Percentiles rank a stretch among this genome's conserved stretches.
Conservation (phyloP, 2,888 invertebrate species). For the Sarcophaga carnaria region DNA sequence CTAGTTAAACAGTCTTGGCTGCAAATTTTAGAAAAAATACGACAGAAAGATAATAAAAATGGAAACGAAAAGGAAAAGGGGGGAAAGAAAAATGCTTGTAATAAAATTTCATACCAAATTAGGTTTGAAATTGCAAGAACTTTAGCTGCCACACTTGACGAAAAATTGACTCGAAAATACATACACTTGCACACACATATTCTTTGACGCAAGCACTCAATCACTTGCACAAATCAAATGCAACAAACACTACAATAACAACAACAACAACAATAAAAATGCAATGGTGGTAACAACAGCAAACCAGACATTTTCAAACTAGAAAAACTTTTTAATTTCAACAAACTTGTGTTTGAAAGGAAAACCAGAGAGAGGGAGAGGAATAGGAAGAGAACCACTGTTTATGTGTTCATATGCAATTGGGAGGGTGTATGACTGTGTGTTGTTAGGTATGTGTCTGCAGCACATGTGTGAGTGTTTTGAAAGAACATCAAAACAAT, state of each 20-base stretch:
- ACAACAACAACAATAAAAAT: constrained; percentile 13
- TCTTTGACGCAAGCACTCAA: neutral
- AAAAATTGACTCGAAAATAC: neutral
- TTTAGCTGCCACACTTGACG: neutral
- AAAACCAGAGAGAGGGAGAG: neutral
- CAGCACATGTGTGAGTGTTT: neutral
- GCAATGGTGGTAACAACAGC: neutral
- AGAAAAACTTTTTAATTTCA: neutral
- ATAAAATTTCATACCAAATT: constrained; percentile 1
- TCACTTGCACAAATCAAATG: constrained; percentile 4
- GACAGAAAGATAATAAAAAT: no score
- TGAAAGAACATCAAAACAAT: constrained; percentile 36
- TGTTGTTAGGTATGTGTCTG: neutral
- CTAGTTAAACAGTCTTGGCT: neutral
- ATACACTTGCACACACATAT: neutral
- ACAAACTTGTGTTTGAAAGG: neutral
- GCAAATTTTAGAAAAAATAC: neutral
- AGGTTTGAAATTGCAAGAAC: constrained; percentile 20
- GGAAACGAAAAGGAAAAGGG: no score
- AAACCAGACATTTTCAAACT: constrained; percentile 1
- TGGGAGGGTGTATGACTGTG: neutral
- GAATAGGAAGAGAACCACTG: neutral
- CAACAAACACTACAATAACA: neutral
- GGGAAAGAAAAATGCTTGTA: neutral
- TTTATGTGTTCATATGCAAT: neutral